These are phyloP conservation scores for Coracias cyanogaster DNA, from an alignment of 2,797 vertebrate genomes.

Conservation along the genomic window DNA sequence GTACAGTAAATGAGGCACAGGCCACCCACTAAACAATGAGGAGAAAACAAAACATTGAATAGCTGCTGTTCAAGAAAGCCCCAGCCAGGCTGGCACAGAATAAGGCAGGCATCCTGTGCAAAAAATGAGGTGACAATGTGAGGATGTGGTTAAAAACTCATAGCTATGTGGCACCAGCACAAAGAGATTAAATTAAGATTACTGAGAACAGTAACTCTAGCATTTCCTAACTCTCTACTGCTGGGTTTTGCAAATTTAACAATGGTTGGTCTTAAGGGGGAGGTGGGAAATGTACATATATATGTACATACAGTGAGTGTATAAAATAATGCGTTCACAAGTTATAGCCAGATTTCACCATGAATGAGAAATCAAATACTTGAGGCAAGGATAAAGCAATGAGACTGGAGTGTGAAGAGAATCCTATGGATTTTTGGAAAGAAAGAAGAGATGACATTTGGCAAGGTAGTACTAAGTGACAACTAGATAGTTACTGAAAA, in stretches of 20 bases:
- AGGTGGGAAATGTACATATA: not conserved
- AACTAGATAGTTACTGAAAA: not conserved
- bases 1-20: slow-evolving; percentile 65
- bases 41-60: slow-evolving; percentile 62
- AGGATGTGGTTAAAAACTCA: slow-evolving; percentile 60
- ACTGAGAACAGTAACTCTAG: slow-evolving; percentile 3
- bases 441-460: not conserved
- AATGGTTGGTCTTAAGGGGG: not conserved
- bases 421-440: not conserved
- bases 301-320: not conserved
- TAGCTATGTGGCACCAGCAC: slow-evolving; percentile 8
- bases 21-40: slow-evolving; percentile 62
- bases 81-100: slow-evolving; percentile 54
- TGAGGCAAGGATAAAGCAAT: not conserved
- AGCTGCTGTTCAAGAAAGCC: slow-evolving; percentile 54
- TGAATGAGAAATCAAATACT: not conserved
- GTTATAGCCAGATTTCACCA: not conserved
- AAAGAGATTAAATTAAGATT: slow-evolving; percentile 60
- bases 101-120: slow-evolving; percentile 63
- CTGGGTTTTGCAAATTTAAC: not conserved
- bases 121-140: slow-evolving; percentile 63
- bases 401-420: not conserved
- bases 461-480: not conserved
- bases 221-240: not conserved
- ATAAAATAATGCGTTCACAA: not conserved